Base-by-base conservation (phyloP, 2,888 invertebrate species). In the Eretmocerus hayati region DNA sequence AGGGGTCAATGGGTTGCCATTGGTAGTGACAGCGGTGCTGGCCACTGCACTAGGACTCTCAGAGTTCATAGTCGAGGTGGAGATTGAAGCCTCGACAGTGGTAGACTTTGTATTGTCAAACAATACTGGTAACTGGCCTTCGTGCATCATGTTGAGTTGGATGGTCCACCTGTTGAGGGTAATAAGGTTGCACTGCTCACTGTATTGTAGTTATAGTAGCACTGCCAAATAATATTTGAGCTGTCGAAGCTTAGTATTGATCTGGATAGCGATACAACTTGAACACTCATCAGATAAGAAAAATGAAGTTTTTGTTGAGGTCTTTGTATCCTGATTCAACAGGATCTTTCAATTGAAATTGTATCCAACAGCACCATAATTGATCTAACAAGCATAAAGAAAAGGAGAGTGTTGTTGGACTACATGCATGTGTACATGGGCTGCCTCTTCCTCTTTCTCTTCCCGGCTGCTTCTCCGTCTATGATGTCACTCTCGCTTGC, bases 71-170 rank as follows among this genome's bases (percentile, higher is more conserved):
- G n/a, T 37, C 47, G 50, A 47, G 46, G 52, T 54, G 48, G 48
- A 41, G 50, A 46, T 42, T 52, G 53, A 48, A 53, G 56, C 48
- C 39, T 50, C 46, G 53, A 40, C 50, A 49, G 38, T 52, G 52
- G 50, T 11, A n/a, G 9, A 21, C 20, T 20, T 9, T 49, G 52
- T 56, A 57, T 52, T 56, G 55, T 53, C 56, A 35, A 56, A 45
- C 38, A 56, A 56, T 53, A 62, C 59, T 64, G 64, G 64, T 67
- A 69, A 68, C 66, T 64, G 63, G 58, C 57, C 62, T 61, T 67
- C 63, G 61, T 65, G 65, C 64, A 65, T 67, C 57, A 22, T 46
- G n/a, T n/a, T n/a, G n/a, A n/a, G n/a, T n/a, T n/a, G n/a, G n/a
- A n/a, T n/a, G n/a, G n/a, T n/a, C n/a, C n/a, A n/a, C n/a, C n/a